These are phyloP conservation scores for Phrynosoma platyrhinos DNA, from an alignment of 2,113 vertebrate genomes.

Conservation along the genomic window DNA sequence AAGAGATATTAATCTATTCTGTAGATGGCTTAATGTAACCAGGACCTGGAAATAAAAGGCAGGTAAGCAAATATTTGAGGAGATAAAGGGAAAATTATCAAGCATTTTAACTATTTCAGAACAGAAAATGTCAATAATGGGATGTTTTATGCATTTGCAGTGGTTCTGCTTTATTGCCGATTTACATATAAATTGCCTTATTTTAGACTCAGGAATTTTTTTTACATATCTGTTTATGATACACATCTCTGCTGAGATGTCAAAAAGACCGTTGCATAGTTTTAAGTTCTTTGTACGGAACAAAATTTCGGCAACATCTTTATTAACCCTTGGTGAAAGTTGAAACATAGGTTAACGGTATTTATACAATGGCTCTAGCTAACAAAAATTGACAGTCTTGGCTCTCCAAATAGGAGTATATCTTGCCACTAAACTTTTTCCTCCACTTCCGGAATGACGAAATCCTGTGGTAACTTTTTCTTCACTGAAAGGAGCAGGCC, in stretches of 20 bases:
- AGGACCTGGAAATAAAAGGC: slow-evolving; percentile 91
- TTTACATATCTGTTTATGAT: slow-evolving; percentile 93
- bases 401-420: slow-evolving; percentile 56
- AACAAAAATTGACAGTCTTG: slow-evolving; percentile 75
- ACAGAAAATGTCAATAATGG: slow-evolving; percentile 94
- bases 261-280: slow-evolving; percentile 88
- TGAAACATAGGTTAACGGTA: slow-evolving; percentile 84
- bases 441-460: slow-evolving; percentile 22
- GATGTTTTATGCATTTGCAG: slow-evolving; percentile 94
- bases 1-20: slow-evolving; percentile 94
- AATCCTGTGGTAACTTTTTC: slow-evolving; percentile 70
- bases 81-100: slow-evolving; percentile 96
- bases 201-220: slow-evolving; percentile 94
- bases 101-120: slow-evolving; percentile 96
- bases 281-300: slow-evolving; percentile 86
- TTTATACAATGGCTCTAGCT: slow-evolving; percentile 75
- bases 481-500: slow-evolving; percentile 59
- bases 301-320: slow-evolving; percentile 85
- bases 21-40: slow-evolving; percentile 93
- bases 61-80: slow-evolving; percentile 94
- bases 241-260: slow-evolving; percentile 91
- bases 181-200: slow-evolving; percentile 99
- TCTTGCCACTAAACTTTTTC: slow-evolving; percentile 66
- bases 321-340: slow-evolving; percentile 89
- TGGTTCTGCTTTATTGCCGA: slow-evolving; percentile 98